Percentiles rank a stretch among this genome's conserved stretches.
phyloP scores from a whole-genome alignment of 23 tunicate genomes.

The Trididemnum nubilum region DNA sequence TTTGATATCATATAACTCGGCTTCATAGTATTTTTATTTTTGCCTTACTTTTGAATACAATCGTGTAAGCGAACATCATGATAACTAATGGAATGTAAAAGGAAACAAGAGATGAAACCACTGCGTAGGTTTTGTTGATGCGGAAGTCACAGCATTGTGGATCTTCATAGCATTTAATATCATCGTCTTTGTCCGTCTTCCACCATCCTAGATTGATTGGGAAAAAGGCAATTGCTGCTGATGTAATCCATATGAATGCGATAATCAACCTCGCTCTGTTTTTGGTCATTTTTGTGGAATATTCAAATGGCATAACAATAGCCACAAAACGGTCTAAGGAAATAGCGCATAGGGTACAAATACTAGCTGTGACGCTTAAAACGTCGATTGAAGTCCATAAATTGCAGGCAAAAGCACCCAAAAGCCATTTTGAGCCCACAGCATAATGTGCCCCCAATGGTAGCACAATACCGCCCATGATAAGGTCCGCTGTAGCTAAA shows the following conservation, averaged over 20 bases:
- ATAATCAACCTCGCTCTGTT: slow-evolving; percentile 63
- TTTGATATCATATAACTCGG: too few species aligned
- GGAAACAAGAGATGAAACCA: slow-evolving; percentile 70
- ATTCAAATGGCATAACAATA: slow-evolving; percentile 81
- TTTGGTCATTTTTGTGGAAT: slow-evolving; percentile 65
- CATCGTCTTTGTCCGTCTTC: slow-evolving; percentile 60
- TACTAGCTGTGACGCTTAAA: slow-evolving; percentile 94
- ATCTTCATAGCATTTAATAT: slow-evolving; percentile 52
- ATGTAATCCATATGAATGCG: slow-evolving; percentile 69
- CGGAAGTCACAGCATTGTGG: slow-evolving; percentile 79
- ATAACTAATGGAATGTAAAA: slow-evolving; percentile 81
- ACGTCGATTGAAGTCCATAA: slow-evolving; percentile 89
- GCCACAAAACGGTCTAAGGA: slow-evolving; percentile 92
- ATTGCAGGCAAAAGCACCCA: slow-evolving; percentile 57
- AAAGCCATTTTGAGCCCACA: slow-evolving; percentile 52
- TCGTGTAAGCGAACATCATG: slow-evolving; percentile 75
- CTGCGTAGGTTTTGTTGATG: slow-evolving; percentile 67
- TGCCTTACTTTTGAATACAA: slow-evolving; percentile 90
- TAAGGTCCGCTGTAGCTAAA: slow-evolving; percentile 83
- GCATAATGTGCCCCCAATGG: slow-evolving; percentile 71
- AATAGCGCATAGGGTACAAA: slow-evolving; percentile 83
- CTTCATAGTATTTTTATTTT: too few species aligned
- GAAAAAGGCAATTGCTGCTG: slow-evolving; percentile 68
- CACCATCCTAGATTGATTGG: slow-evolving; percentile 85
- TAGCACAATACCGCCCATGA: slow-evolving; percentile 77